phyloP scores from a whole-genome alignment of 2,888 invertebrate genomes.

The Drosophila eohydei region DNA sequence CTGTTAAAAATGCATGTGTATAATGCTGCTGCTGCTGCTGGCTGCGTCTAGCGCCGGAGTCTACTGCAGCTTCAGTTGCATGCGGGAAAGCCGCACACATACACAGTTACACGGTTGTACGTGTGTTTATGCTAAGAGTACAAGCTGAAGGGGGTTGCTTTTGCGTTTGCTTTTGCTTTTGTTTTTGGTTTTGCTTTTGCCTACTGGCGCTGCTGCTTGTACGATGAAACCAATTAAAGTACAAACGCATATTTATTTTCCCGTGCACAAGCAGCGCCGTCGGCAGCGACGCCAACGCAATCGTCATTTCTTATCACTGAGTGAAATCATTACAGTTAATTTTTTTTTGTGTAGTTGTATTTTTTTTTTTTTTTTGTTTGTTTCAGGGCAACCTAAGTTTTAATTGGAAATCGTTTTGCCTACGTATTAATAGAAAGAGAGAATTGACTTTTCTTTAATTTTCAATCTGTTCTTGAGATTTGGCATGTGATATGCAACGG shows the following conservation, averaged over 20 bases:
- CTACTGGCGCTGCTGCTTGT: conserved; percentile 13
- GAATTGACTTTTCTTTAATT: not conserved
- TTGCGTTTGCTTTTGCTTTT: conserved; percentile 3
- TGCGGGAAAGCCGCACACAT: conserved; percentile 41
- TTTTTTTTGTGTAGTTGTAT: conserved; percentile 5
- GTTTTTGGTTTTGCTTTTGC: not conserved
- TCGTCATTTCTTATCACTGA: conserved; percentile 43
- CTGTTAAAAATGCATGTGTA: conserved; percentile 67
- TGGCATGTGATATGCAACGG: conserved; percentile 35
- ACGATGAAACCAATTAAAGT: conserved; percentile 61
- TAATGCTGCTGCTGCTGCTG: conserved; percentile 42
- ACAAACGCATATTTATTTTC: conserved; percentile 61
- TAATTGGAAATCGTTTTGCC: conserved; percentile 60
- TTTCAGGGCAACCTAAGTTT: conserved; percentile 12
- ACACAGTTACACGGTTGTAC: not conserved
- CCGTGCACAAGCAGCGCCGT: conserved; percentile 15
- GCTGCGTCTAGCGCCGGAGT: conserved; percentile 29
- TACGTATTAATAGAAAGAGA: conserved; percentile 4
- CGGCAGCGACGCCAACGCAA: conserved; percentile 31
- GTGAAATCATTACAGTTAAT: conserved; percentile 49
- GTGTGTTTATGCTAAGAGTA: conserved; percentile 36
- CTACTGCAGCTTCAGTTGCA: conserved; percentile 43
- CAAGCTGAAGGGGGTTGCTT: conserved; percentile 47
- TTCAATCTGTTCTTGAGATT: conserved; percentile 26
- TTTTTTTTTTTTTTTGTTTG: not conserved